phyloP scores from a whole-genome alignment of 2,888 invertebrate species.

The Melanophora roralis region DNA sequence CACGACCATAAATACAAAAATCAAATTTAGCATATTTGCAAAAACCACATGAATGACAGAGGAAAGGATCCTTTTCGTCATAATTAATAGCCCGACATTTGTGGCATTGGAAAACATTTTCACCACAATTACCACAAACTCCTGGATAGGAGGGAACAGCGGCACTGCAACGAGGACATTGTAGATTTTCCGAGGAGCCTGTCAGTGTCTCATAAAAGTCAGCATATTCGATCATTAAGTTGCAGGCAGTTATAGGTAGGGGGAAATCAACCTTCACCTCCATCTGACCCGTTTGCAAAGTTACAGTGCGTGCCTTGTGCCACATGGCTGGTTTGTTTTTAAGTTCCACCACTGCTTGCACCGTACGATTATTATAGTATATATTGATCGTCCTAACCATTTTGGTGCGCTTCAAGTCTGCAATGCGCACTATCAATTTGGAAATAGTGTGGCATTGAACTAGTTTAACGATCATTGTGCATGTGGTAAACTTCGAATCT shows the following conservation, averaged over 20 bases:
- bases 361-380: constrained; percentile 96
- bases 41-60: constrained; percentile 99
- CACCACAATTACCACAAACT: constrained; percentile 90
- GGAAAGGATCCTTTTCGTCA: constrained; percentile 98
- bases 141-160: constrained; percentile 98
- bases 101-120: constrained; percentile 99
- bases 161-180: constrained; percentile 97
- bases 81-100: constrained; percentile 99
- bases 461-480: constrained; percentile 97
- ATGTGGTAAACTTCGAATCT: constrained; percentile 98
- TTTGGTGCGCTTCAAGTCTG: constrained; percentile 96
- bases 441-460: constrained; percentile 97
- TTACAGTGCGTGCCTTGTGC: constrained; percentile 97
- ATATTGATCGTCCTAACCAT: constrained; percentile 98
- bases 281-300: constrained; percentile 92
- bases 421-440: constrained; percentile 93
- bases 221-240: constrained; percentile 98
- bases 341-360: constrained; percentile 97
- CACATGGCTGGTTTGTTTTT: constrained; percentile 97
- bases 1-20: constrained; percentile 92
- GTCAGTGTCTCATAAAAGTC: constrained; percentile 98
- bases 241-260: constrained; percentile 97
- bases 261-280: constrained; percentile 98
- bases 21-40: constrained; percentile 99
- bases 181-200: constrained; percentile 91